Base-by-base conservation (phyloP, 2,797 vertebrate genomes). In the Carcharodon carcharias region DNA sequence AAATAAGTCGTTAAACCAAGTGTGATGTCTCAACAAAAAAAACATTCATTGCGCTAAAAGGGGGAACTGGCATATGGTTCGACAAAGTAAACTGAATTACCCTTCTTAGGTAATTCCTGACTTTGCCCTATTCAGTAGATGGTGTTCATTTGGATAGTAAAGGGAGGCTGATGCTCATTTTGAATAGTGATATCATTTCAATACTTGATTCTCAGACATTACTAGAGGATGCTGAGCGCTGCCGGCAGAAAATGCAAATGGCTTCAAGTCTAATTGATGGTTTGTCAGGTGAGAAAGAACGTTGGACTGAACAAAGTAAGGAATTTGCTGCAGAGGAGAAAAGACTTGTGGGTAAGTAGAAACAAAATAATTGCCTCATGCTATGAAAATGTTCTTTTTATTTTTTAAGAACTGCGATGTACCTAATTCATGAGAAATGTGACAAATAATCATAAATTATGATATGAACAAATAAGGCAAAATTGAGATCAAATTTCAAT, bases 221-320 rank as follows among this genome's bases (percentile, higher is more conserved):
- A 96, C 97, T 99, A 96, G 99, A 99, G 97, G 99, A 99, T 67
- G 99, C 99, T 58, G 99, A 99, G 96, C 98, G 98, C 93, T 99
- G 99, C 97, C 97, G 99, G 96, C 98, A 97, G 96, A 99, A 99
- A 97, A 99, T 99, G 99, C 98, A 98, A 97, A 99, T 98, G 0
- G 99, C 99, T 0, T 99, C 99, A 11, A 98, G 98, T 50, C 98
- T 99, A 96, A 99, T 99, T 97, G 99, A 98, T 12, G 99, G 99
- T 12, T 97, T 99, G 96, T 99, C 98, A 40, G 99, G 98, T 1
- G 99, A 99, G 97, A 99, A 99, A 97, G 98, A 99, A 96, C 98
- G 99, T 80, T 99, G 99, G 99, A 99, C 99, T 0, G 97, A 99
- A 96, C 98, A 99, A 97, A 99, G 99, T 96, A 99, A 99, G 97